Percentiles rank a stretch among this genome's conserved stretches.
Conservation (phyloP, 2,888 invertebrate genomes). For the Diplazon laetatorius region DNA sequence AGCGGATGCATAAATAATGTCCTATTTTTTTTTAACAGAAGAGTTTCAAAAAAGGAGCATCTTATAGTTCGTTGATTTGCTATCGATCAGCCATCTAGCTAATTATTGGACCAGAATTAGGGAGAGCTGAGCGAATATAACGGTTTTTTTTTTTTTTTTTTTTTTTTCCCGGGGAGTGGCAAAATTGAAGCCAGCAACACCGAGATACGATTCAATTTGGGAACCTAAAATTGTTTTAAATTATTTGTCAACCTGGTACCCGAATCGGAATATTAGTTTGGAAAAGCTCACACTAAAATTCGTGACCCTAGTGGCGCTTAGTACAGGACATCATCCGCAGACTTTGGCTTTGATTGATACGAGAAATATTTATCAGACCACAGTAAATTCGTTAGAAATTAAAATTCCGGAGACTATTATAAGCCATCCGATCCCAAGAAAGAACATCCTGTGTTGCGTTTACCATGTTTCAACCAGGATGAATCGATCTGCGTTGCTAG, state of each 20-base stretch:
- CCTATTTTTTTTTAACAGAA: conserved; percentile 2
- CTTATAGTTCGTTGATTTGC: conserved; percentile 11
- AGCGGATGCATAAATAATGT: background rate
- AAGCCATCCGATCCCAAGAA: conserved; percentile 27
- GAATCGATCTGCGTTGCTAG: conserved; percentile 19
- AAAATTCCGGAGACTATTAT: conserved; percentile 20
- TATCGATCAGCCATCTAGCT: background rate
- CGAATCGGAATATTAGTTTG: conserved; percentile 44
- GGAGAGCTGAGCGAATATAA: background rate
- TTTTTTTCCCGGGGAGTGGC: conserved; percentile 2
- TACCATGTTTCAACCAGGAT: conserved; percentile 29
- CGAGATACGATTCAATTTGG: conserved; percentile 65
- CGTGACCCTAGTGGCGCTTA: conserved; percentile 57
- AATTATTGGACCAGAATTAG: conserved; percentile 1
- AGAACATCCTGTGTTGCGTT: conserved; percentile 23
- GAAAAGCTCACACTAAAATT: conserved; percentile 59
- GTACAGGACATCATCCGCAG: conserved; percentile 63
- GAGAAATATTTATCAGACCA: conserved; percentile 37
- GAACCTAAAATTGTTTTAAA: conserved; percentile 64
- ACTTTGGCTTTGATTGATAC: conserved; percentile 56
- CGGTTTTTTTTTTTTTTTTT: no score
- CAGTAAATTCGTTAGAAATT: conserved; percentile 66
- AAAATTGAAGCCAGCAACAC: background rate
- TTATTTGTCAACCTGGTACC: conserved; percentile 34
- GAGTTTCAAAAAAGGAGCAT: conserved; percentile 2